Evolutionary conservation across 53 echinoderm and acorn worm species (phyloP), one percentile per base, ranked within the genome.

Genomic region (Holothuria leucospilota): DNA sequence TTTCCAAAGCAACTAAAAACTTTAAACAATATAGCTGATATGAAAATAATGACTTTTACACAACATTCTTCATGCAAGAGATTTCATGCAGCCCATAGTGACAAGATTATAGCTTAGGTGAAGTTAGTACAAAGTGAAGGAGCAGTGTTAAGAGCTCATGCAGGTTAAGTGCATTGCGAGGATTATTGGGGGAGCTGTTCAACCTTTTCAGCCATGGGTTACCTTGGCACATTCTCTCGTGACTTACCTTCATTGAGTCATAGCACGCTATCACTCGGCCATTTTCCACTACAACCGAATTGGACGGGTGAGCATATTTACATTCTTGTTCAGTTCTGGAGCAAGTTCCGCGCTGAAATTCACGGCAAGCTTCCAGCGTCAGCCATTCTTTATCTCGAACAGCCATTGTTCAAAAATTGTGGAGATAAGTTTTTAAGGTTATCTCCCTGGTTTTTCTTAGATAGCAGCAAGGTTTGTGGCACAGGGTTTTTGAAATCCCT

Each of bases 221-320:
- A 56, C 56, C 56, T 56, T 16, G 56, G 56, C 59, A 59, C 80
- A 60, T 80, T 59, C 80, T 83, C 84, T 64, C 25, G 42, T 51
- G 41, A 87, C 99, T 86, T 94, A 99, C 99, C 99, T 99, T 99
- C 77, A 99, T 89, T 85, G 99, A 99, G 78, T 99, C 99, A 90
- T 95, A 99, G 87, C 99, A 99, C 87, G 99, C 99, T 26, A 93
- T 99, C 42, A 99, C 99, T 84, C 94, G 90, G 81, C 99, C 99
- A 90, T 99, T 99, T 90, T 99, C 99, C 84, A 99, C 99, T 62
- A 93, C 92, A 63, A 99, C 99, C 53, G 99, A 93, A 90, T 95
- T 94, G 90, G 93, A 88, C 66, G 99, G 99, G 90, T 99, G 99
- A 62, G 99, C 99, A 92, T 95, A 99, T 92, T 99, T 99, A 90